Evolutionary conservation across 1,140 invertebrate genomes (phyloP), one percentile per base, ranked within the genome.

Genomic region (Eueides isabella): DNA sequence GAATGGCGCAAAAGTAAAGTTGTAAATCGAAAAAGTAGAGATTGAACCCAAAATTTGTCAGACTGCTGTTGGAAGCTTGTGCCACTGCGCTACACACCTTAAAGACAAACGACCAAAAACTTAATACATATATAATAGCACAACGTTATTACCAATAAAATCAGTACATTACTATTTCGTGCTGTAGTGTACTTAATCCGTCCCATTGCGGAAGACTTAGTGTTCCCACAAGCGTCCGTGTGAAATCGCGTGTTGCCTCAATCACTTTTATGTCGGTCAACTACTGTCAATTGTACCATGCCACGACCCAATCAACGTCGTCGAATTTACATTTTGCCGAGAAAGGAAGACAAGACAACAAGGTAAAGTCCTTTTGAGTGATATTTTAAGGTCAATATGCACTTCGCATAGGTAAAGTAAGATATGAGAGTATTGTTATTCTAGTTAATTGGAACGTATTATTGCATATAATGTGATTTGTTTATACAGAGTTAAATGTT

Each of bases 261-360:
- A 83, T 85, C 81, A 81, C 80, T 85, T 82, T 81, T 82, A 69
- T 86, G 76, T 76, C 81, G 67, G 71, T 74, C 80, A 84, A 84
- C 78, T 79, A 79, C 79, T 79, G 85, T 81, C 84, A 83, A 82
- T 82, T 84, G 83, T 83, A 35, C 68, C 41, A 71, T 67, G 79
- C 81, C 79, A 80, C 75, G 74, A 67, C 77, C 78, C 81, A 83
- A 83, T 85, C 80, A 82, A 73, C 61, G 81, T 29, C 30, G 65
- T 41, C 28, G 63, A 72, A 71, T 75, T 75, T 75, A 75, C 73
- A 75, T 75, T 74, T 71, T 66, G 48, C 67, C 55, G 62, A 67
- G 72, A 74, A 74, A 68, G 65, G 72, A 63, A 75, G 73, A 31
- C 62, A 62, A 74, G 14, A 67, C 35, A 70, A 70, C 64, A n/a